phyloP scores from a whole-genome alignment of 2,797 vertebrate genomes.

The Chlorospingus flavigularis region DNA sequence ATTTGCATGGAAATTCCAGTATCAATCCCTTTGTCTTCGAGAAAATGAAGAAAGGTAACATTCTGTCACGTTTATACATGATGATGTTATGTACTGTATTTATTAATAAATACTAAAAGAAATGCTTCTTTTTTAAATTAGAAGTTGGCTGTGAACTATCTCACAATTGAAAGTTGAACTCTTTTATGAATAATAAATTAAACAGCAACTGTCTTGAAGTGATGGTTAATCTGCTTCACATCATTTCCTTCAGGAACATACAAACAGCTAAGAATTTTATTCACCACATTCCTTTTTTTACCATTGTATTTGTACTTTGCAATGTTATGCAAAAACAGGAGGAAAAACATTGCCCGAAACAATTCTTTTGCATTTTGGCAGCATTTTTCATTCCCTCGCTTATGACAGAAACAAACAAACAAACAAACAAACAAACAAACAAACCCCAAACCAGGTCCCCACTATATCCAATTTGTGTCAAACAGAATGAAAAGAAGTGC shows the following conservation, averaged over 20 bases:
- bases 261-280: not conserved
- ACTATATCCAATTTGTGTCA: not conserved
- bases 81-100: not conserved
- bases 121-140: not conserved
- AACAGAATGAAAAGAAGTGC: not conserved
- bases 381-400: not conserved
- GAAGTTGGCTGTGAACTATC: not conserved
- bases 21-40: constrained; percentile 32
- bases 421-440: not conserved
- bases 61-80: not conserved
- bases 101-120: constrained; percentile 21
- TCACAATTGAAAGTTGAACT: not conserved
- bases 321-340: not conserved
- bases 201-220: not conserved
- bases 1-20: constrained; percentile 38
- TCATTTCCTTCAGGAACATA: not conserved
- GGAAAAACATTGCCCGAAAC: not conserved
- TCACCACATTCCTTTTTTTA: not conserved
- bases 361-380: not conserved
- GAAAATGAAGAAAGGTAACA: not conserved
- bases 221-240: not conserved
- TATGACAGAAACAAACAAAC: not conserved
- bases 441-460: not conserved
- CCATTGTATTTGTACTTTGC: not conserved
- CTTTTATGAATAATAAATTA: constrained; percentile 34